Percentiles rank a stretch among this genome's conserved stretches.
Evolutionary conservation across 2,797 vertebrate species (phyloP).

Genomic region (Cuculus canorus): DNA sequence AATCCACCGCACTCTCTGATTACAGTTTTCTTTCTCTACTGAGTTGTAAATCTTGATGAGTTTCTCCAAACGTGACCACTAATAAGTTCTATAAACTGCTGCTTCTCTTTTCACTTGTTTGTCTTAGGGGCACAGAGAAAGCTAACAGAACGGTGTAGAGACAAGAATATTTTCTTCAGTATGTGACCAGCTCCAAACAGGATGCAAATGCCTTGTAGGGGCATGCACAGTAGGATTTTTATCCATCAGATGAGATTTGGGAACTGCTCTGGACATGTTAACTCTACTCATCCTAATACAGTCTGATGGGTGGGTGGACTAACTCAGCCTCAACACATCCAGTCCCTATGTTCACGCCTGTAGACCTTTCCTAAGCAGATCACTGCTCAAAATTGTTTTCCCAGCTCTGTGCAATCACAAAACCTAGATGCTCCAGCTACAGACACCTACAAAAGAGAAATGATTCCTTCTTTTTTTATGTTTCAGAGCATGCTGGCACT

Average conservation of each 20-base stretch:
- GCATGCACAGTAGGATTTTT: not conserved
- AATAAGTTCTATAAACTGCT: not conserved
- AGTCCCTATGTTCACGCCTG: accelerated
- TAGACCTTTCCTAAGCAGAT: not conserved
- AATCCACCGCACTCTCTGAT: not conserved
- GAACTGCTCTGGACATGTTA: not conserved
- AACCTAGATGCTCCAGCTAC: not conserved
- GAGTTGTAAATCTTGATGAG: not conserved
- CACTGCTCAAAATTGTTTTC: not conserved
- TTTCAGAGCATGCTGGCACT: not conserved
- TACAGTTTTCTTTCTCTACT: not conserved
- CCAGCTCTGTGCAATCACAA: not conserved
- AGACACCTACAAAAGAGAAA: not conserved
- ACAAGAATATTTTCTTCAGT: not conserved
- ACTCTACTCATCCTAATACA: not conserved
- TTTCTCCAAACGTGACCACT: not conserved
- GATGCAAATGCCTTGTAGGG: not conserved
- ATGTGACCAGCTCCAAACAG: not conserved
- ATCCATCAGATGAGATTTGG: not conserved
- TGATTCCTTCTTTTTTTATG: not conserved
- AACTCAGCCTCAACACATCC: not conserved
- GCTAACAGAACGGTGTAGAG: accelerated
- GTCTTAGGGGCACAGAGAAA: not conserved
- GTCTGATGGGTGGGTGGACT: not conserved
- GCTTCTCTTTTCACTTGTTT: not conserved